Conservation (phyloP, 2,113 vertebrate genomes). For the Acinonyx jubatus region DNA sequence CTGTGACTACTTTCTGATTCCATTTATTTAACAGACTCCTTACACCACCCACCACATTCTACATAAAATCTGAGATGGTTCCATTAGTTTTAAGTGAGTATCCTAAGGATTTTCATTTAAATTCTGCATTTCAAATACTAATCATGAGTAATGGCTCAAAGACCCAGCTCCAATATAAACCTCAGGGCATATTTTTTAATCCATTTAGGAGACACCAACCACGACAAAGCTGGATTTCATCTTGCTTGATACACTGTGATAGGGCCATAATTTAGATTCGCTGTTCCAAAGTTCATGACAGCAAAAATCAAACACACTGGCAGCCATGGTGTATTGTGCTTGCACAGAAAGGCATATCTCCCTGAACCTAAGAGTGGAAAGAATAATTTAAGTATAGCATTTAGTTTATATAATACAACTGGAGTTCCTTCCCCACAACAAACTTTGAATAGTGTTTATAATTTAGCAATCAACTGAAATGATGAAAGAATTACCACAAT, state of each 20-base stretch:
- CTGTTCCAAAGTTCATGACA: constrained; percentile 63
- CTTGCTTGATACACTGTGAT: constrained; percentile 56
- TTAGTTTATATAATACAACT: constrained; percentile 70
- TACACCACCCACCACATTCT: background rate
- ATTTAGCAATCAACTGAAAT: constrained; percentile 80
- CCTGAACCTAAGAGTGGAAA: constrained; percentile 53
- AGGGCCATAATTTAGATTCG: constrained; percentile 60
- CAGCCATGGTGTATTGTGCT: constrained; percentile 23
- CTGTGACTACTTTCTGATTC: constrained; percentile 15
- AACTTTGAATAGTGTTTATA: constrained; percentile 74
- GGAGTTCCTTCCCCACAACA: constrained; percentile 63
- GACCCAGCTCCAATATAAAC: constrained; percentile 42
- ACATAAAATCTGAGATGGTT: constrained; percentile 40
- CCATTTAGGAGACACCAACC: constrained; percentile 65
- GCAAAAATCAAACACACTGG: constrained; percentile 49
- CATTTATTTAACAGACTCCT: constrained; percentile 26
- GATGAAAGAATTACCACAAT: constrained; percentile 70
- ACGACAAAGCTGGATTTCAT: constrained; percentile 67
- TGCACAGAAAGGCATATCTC: constrained; percentile 35
- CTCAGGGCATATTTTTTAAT: constrained; percentile 48
- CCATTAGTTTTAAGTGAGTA: constrained; percentile 60
- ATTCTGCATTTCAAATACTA: constrained; percentile 67
- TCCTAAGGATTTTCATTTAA: constrained; percentile 66
- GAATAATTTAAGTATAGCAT: constrained; percentile 56
- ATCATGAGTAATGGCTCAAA: constrained; percentile 57